Conservation (phyloP, 92 coral and sea anemone genomes). For the Chrysogorgia sp. region DNA sequence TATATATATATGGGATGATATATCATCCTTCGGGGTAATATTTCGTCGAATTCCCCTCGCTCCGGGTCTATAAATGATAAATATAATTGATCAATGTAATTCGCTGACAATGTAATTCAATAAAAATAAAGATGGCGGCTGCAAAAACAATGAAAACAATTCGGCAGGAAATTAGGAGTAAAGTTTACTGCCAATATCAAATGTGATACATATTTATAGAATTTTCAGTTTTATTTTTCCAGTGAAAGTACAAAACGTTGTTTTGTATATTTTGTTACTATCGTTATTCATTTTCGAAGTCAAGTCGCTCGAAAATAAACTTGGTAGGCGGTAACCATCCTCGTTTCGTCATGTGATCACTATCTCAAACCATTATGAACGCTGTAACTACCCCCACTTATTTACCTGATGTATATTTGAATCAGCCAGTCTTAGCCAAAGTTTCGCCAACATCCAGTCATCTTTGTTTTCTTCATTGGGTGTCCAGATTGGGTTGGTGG, state of each 20-base stretch:
- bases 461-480: conserved; percentile 66
- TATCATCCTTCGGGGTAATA: no score
- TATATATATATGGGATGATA: neutral
- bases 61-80: no score
- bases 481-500: conserved; percentile 78
- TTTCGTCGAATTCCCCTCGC: no score
- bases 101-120: neutral
- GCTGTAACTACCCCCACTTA: neutral
- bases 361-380: no score
- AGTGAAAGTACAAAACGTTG: neutral
- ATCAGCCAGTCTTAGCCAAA: conserved; percentile 78
- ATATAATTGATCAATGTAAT: neutral
- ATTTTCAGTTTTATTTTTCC: no score
- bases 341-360: no score
- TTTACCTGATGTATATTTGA: conserved; percentile 67
- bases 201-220: neutral
- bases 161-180: no score
- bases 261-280: no score
- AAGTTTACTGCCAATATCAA: no score
- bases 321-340: neutral
- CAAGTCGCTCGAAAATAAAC: neutral
- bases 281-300: neutral
- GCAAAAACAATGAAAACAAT: no score
- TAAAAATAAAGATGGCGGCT: no score
- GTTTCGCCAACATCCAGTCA: conserved; percentile 81